These are phyloP conservation scores for Tipula confusa DNA, from an alignment of 2,888 invertebrate genomes.

Conservation along the genomic window DNA sequence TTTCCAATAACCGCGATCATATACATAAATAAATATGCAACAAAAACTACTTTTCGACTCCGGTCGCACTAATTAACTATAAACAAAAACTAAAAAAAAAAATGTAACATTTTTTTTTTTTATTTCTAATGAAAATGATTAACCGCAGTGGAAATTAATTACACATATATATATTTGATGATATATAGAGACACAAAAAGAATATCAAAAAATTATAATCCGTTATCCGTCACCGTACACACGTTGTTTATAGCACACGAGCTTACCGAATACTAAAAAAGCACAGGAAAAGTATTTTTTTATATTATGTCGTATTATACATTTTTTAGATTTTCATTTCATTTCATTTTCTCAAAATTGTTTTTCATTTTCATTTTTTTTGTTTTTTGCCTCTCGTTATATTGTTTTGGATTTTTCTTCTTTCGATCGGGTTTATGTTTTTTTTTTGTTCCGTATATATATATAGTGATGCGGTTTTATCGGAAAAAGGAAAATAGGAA, in stretches of 20 bases:
- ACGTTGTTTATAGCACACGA: slow-evolving; percentile 6
- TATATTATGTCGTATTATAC: too few relatives aligned
- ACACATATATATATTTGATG: background rate
- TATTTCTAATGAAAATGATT: too few relatives aligned
- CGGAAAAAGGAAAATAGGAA: background rate
- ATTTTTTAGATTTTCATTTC: background rate
- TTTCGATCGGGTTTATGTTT: background rate
- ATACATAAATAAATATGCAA: background rate
- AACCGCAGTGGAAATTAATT: background rate
- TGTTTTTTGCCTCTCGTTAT: background rate
- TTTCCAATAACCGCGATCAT: background rate
- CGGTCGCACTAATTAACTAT: too few relatives aligned
- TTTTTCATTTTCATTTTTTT: background rate
- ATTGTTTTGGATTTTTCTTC: background rate
- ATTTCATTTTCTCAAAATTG: background rate
- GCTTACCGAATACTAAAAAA: background rate
- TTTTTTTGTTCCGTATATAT: background rate
- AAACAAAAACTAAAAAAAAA: too few relatives aligned
- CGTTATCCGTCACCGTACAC: background rate
- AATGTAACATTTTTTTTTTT: too few relatives aligned
- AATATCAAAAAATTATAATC: background rate
- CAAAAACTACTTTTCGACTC: background rate
- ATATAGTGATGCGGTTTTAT: background rate
- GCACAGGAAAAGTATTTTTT: background rate
- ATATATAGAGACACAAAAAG: background rate